Evolutionary conservation across 2,797 vertebrate species (phyloP).

Genomic region (Epinephelus coioides): DNA sequence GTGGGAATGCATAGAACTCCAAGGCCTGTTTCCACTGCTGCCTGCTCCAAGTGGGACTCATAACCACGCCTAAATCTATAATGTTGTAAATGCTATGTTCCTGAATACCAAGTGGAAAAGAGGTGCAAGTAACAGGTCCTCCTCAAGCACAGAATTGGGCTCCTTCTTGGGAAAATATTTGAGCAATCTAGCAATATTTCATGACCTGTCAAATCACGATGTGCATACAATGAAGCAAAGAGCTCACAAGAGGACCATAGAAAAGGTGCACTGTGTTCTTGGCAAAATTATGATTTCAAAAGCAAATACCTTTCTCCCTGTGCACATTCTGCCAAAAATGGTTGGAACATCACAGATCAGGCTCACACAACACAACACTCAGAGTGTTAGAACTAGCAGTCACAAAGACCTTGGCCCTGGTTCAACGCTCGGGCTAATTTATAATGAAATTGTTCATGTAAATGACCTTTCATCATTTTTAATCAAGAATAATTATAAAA

Average conservation of each 20-base stretch:
- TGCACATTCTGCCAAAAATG: constrained; percentile 24
- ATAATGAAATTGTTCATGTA: neutral
- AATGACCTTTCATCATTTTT: neutral
- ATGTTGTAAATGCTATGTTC: constrained; percentile 37
- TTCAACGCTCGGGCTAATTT: constrained; percentile 4
- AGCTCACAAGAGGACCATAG: constrained; percentile 40
- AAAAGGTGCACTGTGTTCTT: constrained; percentile 29
- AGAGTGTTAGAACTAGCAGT: neutral
- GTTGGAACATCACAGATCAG: constrained; percentile 21
- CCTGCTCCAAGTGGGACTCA: constrained; percentile 49
- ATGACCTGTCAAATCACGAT: constrained; percentile 52
- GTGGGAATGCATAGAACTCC: constrained; percentile 54
- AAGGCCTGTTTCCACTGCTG: constrained; percentile 36
- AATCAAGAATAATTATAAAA: neutral
- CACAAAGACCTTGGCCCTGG: neutral
- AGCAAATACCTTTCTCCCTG: constrained; percentile 41
- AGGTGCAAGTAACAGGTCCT: constrained; percentile 62
- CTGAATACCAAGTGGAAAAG: constrained; percentile 23
- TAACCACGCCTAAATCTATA: constrained; percentile 59
- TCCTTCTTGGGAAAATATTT: constrained; percentile 50
- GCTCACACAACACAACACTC: neutral
- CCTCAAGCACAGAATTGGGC: constrained; percentile 25
- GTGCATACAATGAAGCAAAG: constrained; percentile 27
- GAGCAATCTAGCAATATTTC: constrained; percentile 50
- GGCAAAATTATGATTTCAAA: constrained; percentile 40